These are phyloP conservation scores for Drosophila cognata DNA, from an alignment of 2,888 invertebrate species.

Conservation along the genomic window DNA sequence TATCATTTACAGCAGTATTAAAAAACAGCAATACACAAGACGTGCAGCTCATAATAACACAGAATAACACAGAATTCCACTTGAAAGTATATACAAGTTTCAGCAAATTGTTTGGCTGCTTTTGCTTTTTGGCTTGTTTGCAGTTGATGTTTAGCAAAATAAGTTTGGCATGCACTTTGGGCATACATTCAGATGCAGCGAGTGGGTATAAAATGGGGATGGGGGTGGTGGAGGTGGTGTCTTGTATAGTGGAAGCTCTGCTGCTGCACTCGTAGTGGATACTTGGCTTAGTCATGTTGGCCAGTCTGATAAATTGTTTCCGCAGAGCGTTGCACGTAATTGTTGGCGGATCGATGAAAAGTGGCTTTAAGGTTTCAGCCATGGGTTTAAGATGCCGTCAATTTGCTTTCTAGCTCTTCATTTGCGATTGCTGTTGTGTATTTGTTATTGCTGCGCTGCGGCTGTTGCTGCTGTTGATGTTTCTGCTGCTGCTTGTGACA, in stretches of 20 bases:
- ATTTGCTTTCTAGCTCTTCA: constrained; percentile 15
- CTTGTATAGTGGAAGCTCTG: not conserved
- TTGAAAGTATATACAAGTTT: constrained; percentile 43
- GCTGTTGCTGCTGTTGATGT: constrained; percentile 23
- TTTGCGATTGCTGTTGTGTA: constrained; percentile 25
- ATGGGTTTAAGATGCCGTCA: constrained; percentile 31
- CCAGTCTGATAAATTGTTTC: constrained; percentile 78
- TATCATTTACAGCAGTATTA: not conserved
- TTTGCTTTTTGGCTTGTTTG: constrained; percentile 49
- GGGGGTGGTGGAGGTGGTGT: not conserved
- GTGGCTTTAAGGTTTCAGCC: constrained; percentile 64
- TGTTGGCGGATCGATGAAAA: constrained; percentile 76
- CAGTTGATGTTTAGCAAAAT: constrained; percentile 65
- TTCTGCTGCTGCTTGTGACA: constrained; percentile 62
- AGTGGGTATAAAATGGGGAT: not conserved
- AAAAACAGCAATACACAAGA: not conserved
- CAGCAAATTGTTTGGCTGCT: constrained; percentile 10
- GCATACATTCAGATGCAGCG: constrained; percentile 56
- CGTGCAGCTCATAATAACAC: not conserved
- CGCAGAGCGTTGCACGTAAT: constrained; percentile 75
- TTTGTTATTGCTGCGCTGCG: constrained; percentile 18
- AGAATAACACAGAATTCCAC: not conserved
- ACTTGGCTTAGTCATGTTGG: constrained; percentile 65
- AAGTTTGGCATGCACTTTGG: constrained; percentile 76
- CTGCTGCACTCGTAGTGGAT: constrained; percentile 36